Conservation (phyloP, 2,113 vertebrate species). For the Chroicocephalus ridibundus region DNA sequence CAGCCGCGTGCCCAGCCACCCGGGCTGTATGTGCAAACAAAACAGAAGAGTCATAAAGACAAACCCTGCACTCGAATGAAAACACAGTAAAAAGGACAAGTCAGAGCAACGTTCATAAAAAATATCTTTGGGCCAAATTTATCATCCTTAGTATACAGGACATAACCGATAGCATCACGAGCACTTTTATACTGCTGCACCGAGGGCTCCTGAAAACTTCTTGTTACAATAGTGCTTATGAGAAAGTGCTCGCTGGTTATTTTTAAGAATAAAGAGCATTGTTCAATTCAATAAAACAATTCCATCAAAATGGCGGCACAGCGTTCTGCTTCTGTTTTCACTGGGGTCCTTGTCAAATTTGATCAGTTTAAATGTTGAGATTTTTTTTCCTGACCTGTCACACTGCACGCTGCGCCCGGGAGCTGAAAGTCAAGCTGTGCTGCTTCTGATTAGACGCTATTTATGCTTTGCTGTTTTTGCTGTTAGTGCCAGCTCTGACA, state of each 20-base stretch:
- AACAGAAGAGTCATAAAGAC: neutral
- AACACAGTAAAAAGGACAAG: neutral
- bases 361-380: neutral
- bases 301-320: neutral
- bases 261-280: neutral
- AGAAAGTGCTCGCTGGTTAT: neutral
- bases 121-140: neutral
- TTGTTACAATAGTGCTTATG: neutral
- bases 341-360: constrained; percentile 1
- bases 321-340: neutral
- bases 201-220: neutral
- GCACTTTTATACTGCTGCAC: neutral
- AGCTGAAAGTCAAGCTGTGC: constrained; percentile 23
- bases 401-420: neutral
- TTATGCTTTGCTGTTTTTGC: constrained; percentile 7
- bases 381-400: constrained; percentile 16
- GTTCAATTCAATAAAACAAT: neutral
- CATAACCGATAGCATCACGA: neutral
- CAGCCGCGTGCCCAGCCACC: neutral
- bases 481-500: neutral
- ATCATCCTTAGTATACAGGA: neutral
- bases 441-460: constrained; percentile 20
- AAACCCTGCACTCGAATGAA: neutral
- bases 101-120: rapidly evolving
- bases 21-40: neutral